Conservation (phyloP, 2,113 vertebrate species). For the Pluvianellus socialis region DNA sequence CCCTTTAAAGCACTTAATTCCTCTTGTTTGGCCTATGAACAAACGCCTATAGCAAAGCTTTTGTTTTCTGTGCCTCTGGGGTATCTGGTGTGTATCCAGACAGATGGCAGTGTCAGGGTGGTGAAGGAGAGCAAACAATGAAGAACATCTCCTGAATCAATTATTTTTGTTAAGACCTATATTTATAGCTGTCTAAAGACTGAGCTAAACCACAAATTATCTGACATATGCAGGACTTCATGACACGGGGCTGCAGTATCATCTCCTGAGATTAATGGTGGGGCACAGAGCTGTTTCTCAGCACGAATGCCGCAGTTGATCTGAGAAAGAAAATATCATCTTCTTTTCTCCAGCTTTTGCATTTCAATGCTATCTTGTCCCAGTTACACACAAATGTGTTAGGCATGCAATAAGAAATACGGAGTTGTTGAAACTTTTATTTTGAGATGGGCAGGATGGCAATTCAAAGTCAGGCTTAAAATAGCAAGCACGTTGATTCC, state of each 20-base stretch:
- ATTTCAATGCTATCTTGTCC: constrained; percentile 22
- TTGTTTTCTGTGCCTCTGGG: neutral
- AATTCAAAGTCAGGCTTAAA: constrained; percentile 35
- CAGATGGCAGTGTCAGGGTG: neutral
- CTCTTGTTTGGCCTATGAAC: neutral
- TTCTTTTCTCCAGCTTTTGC: neutral
- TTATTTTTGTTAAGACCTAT: neutral
- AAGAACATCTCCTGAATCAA: neutral
- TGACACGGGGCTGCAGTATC: neutral
- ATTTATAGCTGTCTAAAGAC: neutral
- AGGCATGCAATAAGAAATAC: constrained; percentile 15
- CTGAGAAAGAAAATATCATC: neutral
- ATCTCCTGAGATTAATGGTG: neutral
- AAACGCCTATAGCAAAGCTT: neutral
- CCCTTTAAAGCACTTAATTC: neutral
- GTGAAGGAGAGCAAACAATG: neutral
- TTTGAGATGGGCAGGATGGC: neutral
- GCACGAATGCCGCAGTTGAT: neutral
- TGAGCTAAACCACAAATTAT: neutral
- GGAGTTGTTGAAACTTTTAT: constrained; percentile 37
- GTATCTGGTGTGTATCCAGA: neutral
- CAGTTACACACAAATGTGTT: constrained; percentile 16
- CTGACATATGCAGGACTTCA: neutral
- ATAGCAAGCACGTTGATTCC: neutral
- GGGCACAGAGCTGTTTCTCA: neutral